Evolutionary conservation across 2,797 vertebrate genomes (phyloP).

Genomic region (Sebastes baramenuke): DNA sequence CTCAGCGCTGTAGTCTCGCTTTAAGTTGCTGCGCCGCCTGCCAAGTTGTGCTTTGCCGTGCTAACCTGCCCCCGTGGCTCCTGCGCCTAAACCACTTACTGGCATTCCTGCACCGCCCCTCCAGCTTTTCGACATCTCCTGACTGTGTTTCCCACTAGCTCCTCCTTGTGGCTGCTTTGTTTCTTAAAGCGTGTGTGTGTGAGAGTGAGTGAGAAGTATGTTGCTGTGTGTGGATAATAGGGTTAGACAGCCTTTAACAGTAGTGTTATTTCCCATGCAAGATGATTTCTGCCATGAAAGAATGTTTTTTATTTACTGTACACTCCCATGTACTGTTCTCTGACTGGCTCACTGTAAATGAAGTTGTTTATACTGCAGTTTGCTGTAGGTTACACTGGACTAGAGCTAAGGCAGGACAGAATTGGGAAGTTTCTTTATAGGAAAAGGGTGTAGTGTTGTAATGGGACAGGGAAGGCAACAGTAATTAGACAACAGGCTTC

Average conservation of each 20-base stretch:
- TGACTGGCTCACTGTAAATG: constrained; percentile 62
- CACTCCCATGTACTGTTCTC: constrained; percentile 62
- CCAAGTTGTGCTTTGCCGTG: constrained; percentile 76
- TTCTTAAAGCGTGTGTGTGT: constrained; percentile 48
- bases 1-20: constrained; percentile 60
- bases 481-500: constrained; percentile 42
- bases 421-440: constrained; percentile 50
- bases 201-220: constrained; percentile 55
- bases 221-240: constrained; percentile 48
- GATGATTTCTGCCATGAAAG: constrained; percentile 65
- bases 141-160: constrained; percentile 71
- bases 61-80: constrained; percentile 68
- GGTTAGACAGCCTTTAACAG: constrained; percentile 55
- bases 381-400: constrained; percentile 58
- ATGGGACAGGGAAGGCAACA: constrained; percentile 53
- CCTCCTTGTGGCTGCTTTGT: constrained; percentile 77
- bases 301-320: constrained; percentile 61
- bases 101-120: constrained; percentile 59
- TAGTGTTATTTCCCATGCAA: constrained; percentile 57
- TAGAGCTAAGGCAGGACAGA: constrained; percentile 44
- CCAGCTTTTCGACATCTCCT: constrained; percentile 63
- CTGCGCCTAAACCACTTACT: constrained; percentile 60
- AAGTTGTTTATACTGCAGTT: constrained; percentile 62
- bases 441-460: constrained; percentile 51
- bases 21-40: constrained; percentile 73